Conservation (phyloP, 2,797 vertebrate species). For the Yasuhikotakia modesta region DNA sequence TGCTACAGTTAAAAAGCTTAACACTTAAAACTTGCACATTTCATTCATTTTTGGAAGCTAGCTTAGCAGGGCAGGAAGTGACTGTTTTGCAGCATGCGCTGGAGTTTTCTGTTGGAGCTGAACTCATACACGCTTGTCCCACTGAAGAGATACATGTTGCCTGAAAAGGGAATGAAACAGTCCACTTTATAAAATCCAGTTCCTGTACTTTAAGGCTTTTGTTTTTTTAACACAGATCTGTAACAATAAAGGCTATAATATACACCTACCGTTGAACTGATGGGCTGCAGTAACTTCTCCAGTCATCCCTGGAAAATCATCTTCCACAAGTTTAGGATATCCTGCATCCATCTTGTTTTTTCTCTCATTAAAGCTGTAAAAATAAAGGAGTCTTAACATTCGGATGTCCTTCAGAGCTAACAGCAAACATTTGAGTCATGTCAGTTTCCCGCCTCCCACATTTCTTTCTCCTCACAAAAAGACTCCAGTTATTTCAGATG, state of each 20-base stretch:
- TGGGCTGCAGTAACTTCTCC: slow-evolving; percentile 79
- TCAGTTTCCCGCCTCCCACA: background rate
- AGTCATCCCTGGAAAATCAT: slow-evolving; percentile 74
- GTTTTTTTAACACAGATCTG: background rate
- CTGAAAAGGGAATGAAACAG: slow-evolving; percentile 57
- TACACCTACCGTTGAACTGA: slow-evolving; percentile 65
- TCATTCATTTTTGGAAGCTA: background rate
- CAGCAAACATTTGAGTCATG: too few species aligned
- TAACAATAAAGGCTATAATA: background rate
- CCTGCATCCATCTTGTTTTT: slow-evolving; percentile 74
- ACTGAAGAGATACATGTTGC: slow-evolving; percentile 70
- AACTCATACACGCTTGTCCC: slow-evolving; percentile 68
- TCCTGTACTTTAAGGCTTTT: too few species aligned
- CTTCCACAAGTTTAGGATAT: slow-evolving; percentile 69
- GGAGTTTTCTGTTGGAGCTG: background rate
- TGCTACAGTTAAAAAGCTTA: background rate
- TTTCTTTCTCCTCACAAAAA: too few species aligned
- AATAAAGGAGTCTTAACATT: background rate
- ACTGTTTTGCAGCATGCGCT: too few species aligned
- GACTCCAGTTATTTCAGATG: too few species aligned
- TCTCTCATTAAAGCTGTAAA: slow-evolving; percentile 80
- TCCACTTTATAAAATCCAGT: background rate
- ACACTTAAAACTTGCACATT: background rate
- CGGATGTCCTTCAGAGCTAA: background rate
- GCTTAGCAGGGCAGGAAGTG: too few species aligned